These are phyloP conservation scores for Bombus consobrinus DNA, from an alignment of 1,140 invertebrate species.

Conservation along the genomic window DNA sequence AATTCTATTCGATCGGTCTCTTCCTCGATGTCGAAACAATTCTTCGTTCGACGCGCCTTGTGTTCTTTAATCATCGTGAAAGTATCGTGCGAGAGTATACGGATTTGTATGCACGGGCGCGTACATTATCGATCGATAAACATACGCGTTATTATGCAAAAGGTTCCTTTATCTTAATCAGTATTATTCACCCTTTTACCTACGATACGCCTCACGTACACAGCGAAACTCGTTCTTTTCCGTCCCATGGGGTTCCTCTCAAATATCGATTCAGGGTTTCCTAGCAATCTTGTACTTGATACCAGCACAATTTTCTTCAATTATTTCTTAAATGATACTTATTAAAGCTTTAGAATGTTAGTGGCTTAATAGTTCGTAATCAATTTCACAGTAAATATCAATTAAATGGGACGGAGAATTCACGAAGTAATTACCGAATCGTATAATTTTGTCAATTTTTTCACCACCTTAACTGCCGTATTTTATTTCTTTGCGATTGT, in stretches of 20 bases:
- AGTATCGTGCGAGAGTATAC: background rate
- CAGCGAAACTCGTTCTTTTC: background rate
- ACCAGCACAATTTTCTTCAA: conserved; percentile 1
- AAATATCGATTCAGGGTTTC: conserved; percentile 6
- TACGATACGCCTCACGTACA: background rate
- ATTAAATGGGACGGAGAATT: background rate
- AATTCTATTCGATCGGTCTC: background rate
- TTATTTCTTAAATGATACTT: conserved; percentile 14
- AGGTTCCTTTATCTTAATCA: conserved; percentile 3
- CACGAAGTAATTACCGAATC: background rate
- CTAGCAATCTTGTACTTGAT: background rate
- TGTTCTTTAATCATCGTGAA: background rate
- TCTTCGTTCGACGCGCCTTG: conserved; percentile 3
- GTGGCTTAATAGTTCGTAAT: background rate
- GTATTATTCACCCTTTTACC: conserved; percentile 3
- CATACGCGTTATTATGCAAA: background rate
- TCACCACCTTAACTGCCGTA: background rate
- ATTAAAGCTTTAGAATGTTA: background rate
- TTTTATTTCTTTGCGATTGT: too few species aligned
- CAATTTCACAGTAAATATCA: background rate
- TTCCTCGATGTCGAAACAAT: conserved; percentile 10
- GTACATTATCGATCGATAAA: conserved; percentile 4
- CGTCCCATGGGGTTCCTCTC: background rate
- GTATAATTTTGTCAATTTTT: background rate
- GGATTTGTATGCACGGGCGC: too few species aligned